Base-by-base conservation (phyloP, 2,797 vertebrate genomes). In the Enteromius paludinosus region DNA sequence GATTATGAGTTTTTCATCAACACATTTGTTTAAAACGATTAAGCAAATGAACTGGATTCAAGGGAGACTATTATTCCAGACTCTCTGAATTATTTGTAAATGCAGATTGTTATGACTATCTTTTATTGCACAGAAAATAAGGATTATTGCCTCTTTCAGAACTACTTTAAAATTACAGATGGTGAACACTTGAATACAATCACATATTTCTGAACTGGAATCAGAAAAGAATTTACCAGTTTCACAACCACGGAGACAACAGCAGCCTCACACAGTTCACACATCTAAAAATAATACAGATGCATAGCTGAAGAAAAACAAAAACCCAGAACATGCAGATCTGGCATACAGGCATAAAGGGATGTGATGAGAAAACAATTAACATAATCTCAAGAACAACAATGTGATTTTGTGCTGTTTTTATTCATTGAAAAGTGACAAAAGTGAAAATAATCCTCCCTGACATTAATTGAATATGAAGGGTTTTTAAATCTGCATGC, bases 401-500 rank as follows among this genome's bases (percentile, higher is more conserved):
- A 68, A 23, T 66, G 8, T 28, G 68, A 70, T 23, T 70, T 70
- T 28, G 43, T 70, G 23, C 10, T 18, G 15, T 30, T 28, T 49
- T 20, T 28, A 28, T 71, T 47, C 0, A 47, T 18, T 71, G 17
- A 17, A 47, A 17, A 70, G 23, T 28, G 23, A 47, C 43, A 47
- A 18, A 43, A 11, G 14, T 71, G 17, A 20, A 49, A 71, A 49
- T 20, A 49, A 20, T 33, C 17, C 10, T 20, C 9, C 1, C 17
- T 71, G 25, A 49, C 10, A 45, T 45, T 45, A 45, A 28, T 6
- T 68, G 14, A 45, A 77, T 7, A 52, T 68, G 33, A 23, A 66
- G 62, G 20, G 30, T 54, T 79, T 68, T 41, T 41, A 43, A 69
- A 79, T 79, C 64, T 14, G 17, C 12, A 41, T 54, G 43, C 61